phyloP scores from a whole-genome alignment of 2,797 vertebrate genomes.

The Nothura maculosa region DNA sequence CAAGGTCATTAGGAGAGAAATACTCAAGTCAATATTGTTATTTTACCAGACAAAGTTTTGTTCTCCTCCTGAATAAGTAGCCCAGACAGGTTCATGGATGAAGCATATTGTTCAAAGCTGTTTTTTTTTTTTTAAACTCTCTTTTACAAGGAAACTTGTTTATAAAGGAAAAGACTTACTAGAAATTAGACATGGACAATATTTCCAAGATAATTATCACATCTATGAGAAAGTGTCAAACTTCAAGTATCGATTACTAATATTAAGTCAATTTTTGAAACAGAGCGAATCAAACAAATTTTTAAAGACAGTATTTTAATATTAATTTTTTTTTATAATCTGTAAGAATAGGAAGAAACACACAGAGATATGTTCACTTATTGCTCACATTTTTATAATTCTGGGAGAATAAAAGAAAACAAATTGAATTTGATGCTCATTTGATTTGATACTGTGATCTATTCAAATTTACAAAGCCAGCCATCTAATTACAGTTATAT shows the following conservation, averaged over 20 bases:
- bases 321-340: neutral
- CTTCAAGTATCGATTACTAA: neutral
- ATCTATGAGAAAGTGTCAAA: neutral
- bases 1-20: neutral
- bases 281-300: neutral
- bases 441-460: neutral
- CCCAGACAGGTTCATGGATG: neutral
- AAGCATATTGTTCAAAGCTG: neutral
- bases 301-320: neutral
- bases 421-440: neutral
- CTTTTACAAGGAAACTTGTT: neutral
- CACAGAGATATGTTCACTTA: neutral
- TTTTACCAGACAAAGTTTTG: neutral
- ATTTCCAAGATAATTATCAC: too few relatives aligned
- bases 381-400: neutral
- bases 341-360: neutral
- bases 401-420: neutral
- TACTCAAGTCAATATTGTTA: neutral
- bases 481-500: neutral
- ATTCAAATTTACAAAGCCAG: neutral
- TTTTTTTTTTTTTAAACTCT: neutral
- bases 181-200: too few relatives aligned
- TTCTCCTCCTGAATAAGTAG: neutral
- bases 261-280: neutral
- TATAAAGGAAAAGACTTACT: too few relatives aligned